Conservation (phyloP, 1,140 invertebrate genomes). For the Teleogryllus occipitalis region DNA sequence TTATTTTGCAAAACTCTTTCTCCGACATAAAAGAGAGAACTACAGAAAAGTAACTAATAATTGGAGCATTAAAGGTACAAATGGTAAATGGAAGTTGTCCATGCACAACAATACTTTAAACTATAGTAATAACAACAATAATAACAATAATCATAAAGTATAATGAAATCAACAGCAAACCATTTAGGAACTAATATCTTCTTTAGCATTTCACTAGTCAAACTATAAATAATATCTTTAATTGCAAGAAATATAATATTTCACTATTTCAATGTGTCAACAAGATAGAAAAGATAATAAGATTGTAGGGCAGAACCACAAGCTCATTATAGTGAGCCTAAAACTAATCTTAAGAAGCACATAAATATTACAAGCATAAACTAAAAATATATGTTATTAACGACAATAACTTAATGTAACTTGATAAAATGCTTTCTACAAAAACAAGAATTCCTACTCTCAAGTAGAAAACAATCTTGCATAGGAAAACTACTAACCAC, state of each 20-base stretch:
- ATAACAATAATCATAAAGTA: background rate
- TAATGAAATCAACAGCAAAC: background rate
- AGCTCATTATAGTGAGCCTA: background rate
- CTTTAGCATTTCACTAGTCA: background rate
- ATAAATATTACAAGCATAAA: background rate
- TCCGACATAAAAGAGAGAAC: background rate
- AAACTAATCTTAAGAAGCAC: background rate
- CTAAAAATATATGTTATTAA: background rate
- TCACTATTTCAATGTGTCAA: too few relatives aligned
- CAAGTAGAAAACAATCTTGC: background rate
- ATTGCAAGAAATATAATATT: too few relatives aligned
- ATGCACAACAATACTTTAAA: background rate
- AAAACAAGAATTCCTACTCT: background rate
- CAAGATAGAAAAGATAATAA: too few relatives aligned
- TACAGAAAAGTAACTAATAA: background rate
- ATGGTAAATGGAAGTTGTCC: background rate
- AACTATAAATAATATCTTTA: background rate
- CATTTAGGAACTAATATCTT: background rate
- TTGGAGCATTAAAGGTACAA: background rate
- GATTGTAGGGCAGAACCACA: background rate
- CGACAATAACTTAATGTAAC: background rate
- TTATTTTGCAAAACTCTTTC: background rate
- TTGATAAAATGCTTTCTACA: background rate
- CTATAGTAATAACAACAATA: background rate
- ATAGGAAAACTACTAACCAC: background rate